These are phyloP conservation scores for Agrilus cyanescens DNA, from an alignment of 2,888 invertebrate species.

Conservation along the genomic window DNA sequence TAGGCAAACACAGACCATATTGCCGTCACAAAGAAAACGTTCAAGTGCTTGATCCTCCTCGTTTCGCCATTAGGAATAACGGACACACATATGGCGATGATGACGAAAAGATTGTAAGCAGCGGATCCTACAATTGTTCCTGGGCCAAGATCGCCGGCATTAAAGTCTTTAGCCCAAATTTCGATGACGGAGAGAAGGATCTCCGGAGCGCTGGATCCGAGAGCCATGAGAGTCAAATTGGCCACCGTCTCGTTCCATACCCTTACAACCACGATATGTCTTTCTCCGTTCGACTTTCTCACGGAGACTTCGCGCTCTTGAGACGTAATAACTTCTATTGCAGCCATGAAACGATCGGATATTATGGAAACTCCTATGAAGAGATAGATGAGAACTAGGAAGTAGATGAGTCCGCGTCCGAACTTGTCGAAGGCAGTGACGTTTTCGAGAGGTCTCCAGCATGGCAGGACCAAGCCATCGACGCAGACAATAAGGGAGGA, in stretches of 20 bases:
- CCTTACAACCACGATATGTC: slow-evolving; percentile 79
- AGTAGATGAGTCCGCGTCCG: slow-evolving; percentile 82
- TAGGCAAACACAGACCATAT: slow-evolving; percentile 98
- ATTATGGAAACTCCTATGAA: slow-evolving; percentile 99
- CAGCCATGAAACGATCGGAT: slow-evolving; percentile 98
- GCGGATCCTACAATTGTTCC: slow-evolving; percentile 98
- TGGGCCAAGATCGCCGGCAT: slow-evolving; percentile 94
- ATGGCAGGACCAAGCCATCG: slow-evolving; percentile 75
- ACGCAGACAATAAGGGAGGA: slow-evolving; percentile 44
- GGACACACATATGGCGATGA: slow-evolving; percentile 87
- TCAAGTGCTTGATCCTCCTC: slow-evolving; percentile 87
- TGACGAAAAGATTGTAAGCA: slow-evolving; percentile 96
- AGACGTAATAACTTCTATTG: slow-evolving; percentile 96
- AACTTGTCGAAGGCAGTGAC: slow-evolving; percentile 65
- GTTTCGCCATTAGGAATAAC: slow-evolving; percentile 87
- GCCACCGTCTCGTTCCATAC: slow-evolving; percentile 99
- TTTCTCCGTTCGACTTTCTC: slow-evolving; percentile 76
- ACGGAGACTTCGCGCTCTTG: slow-evolving; percentile 91
- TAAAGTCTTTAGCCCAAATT: slow-evolving; percentile 88
- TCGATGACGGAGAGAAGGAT: slow-evolving; percentile 96
- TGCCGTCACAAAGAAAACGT: slow-evolving; percentile 96
- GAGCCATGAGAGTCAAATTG: slow-evolving; percentile 95
- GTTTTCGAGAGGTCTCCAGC: slow-evolving; percentile 77
- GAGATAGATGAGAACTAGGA: slow-evolving; percentile 78
- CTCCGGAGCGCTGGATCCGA: slow-evolving; percentile 97